phyloP scores from a whole-genome alignment of 1,140 invertebrate species.

The Drosophila bocqueti region DNA sequence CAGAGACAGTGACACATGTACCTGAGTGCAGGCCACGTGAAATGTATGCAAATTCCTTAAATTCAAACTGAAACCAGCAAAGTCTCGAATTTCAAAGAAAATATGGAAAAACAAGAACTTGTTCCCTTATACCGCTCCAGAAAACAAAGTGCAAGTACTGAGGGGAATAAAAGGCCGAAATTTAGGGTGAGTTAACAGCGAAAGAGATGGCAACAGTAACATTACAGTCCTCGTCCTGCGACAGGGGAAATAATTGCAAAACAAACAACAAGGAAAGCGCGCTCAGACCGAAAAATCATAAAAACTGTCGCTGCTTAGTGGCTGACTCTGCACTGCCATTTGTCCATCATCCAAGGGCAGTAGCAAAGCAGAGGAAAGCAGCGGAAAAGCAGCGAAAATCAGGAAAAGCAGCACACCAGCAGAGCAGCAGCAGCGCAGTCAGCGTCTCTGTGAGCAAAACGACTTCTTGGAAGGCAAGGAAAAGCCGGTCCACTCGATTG shows the following conservation, averaged over 20 bases:
- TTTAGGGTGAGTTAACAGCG: constrained; percentile 21
- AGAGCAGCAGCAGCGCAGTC: constrained; percentile 17
- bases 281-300: constrained; percentile 57
- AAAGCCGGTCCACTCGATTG: constrained; percentile 39
- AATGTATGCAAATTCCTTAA: constrained; percentile 46
- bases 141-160: constrained; percentile 41
- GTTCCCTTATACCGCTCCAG: neutral
- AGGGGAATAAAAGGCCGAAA: constrained; percentile 5
- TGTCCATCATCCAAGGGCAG: constrained; percentile 55
- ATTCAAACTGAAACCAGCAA: constrained; percentile 21
- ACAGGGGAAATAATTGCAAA: constrained; percentile 75
- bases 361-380: constrained; percentile 13
- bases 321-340: constrained; percentile 58
- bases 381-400: constrained; percentile 21
- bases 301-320: constrained; percentile 74
- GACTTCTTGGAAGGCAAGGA: constrained; percentile 4
- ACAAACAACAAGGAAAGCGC: constrained; percentile 58
- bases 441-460: too few relatives aligned
- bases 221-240: constrained; percentile 31
- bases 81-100: constrained; percentile 70
- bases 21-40: constrained; percentile 38
- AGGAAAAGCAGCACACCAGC: constrained; percentile 15
- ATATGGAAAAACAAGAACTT: constrained; percentile 26
- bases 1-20: constrained; percentile 31
- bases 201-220: constrained; percentile 20